phyloP scores from a whole-genome alignment of 2,113 vertebrate genomes.

The Montifringilla adamsi region DNA sequence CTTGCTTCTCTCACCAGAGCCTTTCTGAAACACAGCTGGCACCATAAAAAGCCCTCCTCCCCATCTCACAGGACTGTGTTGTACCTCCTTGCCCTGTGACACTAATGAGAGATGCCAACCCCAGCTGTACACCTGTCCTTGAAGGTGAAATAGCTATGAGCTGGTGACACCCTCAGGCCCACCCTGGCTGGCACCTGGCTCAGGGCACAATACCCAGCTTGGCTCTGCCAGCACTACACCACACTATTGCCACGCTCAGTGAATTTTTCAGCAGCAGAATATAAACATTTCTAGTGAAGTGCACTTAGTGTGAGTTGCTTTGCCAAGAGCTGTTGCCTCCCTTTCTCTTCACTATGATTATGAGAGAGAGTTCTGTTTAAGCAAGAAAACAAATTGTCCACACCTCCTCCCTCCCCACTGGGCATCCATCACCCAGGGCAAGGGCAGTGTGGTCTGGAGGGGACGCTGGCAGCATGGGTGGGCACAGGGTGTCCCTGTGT shows the following conservation, averaged over 20 bases:
- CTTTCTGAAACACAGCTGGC: neutral
- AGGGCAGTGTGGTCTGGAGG: neutral
- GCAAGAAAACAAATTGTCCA: neutral
- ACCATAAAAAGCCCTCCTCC: neutral
- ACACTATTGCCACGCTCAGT: neutral
- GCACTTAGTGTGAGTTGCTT: conserved; percentile 8
- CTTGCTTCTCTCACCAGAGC: neutral
- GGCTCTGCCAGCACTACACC: neutral
- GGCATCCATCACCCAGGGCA: neutral
- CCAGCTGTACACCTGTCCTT: neutral
- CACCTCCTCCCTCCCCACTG: neutral
- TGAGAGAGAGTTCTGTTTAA: conserved; percentile 1
- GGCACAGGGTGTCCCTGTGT: neutral
- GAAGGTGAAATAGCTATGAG: neutral
- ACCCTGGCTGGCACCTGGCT: neutral
- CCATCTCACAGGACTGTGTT: neutral
- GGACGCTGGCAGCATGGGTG: neutral
- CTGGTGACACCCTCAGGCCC: neutral
- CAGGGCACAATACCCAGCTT: neutral
- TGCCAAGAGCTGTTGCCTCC: conserved; percentile 40
- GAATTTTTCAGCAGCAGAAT: neutral
- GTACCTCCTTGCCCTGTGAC: neutral
- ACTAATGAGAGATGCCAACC: neutral
- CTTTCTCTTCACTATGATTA: neutral
- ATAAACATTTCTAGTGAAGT: conserved; percentile 50